phyloP scores from a whole-genome alignment of 2,888 invertebrate species.

The Hermaeophaga mercurialis region DNA sequence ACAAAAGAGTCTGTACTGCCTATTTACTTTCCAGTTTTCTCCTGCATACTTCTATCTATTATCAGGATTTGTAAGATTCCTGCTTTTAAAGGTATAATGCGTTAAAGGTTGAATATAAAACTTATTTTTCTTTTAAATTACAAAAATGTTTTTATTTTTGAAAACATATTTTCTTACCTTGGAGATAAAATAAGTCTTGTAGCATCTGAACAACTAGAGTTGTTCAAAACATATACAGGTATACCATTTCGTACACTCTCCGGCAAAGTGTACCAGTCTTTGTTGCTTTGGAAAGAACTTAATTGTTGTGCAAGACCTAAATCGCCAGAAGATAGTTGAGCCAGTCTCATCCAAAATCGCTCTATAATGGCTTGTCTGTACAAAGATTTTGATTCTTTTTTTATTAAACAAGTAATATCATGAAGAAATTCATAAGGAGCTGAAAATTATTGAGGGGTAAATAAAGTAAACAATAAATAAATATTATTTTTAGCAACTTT shows the following conservation, averaged over 20 bases:
- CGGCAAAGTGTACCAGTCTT: slow-evolving; percentile 69
- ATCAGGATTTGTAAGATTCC: too few species aligned
- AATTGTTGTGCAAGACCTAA: slow-evolving; percentile 69
- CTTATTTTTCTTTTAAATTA: too few species aligned
- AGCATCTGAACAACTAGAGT: slow-evolving; percentile 46
- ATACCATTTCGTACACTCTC: slow-evolving; percentile 72
- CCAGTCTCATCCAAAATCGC: slow-evolving; percentile 68
- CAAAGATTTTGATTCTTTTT: slow-evolving; percentile 67
- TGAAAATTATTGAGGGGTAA: slow-evolving; percentile 40
- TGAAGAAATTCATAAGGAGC: slow-evolving; percentile 76
- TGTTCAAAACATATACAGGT: slow-evolving; percentile 65
- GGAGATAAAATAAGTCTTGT: slow-evolving; percentile 54
- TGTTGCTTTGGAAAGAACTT: slow-evolving; percentile 66
- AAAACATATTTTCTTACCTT: too few species aligned
- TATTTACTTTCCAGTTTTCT: too few species aligned
- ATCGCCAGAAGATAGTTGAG: slow-evolving; percentile 69
- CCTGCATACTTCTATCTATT: too few species aligned
- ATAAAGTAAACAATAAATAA: background rate
- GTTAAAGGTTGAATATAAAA: too few species aligned
- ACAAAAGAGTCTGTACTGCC: too few species aligned
- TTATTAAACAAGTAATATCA: slow-evolving; percentile 70
- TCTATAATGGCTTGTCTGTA: slow-evolving; percentile 70
- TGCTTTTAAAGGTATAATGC: too few species aligned
- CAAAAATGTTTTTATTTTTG: too few species aligned
- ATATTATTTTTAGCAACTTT: slow-evolving; percentile 2